phyloP scores from a whole-genome alignment of 2,113 vertebrate genomes.

The Danionella cerebrum region DNA sequence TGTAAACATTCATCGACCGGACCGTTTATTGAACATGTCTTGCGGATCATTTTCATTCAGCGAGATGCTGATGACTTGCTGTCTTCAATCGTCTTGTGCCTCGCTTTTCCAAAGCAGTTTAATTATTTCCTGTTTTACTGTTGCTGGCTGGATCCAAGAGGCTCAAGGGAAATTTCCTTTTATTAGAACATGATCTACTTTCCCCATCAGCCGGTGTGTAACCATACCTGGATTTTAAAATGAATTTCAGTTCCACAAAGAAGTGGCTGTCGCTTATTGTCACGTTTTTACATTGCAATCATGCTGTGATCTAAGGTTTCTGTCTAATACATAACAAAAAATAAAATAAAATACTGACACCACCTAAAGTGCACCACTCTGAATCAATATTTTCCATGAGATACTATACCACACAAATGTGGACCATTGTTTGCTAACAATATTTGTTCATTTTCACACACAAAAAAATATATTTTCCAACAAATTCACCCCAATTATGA shows the following conservation, averaged over 20 bases:
- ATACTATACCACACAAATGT: no score
- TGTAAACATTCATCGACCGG: no score
- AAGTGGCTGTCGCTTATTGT: not conserved
- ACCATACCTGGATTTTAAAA: slow-evolving; percentile 45
- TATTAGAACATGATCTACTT: slow-evolving; percentile 64
- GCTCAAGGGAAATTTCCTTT: slow-evolving; percentile 46
- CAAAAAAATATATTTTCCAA: no score
- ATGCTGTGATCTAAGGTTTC: not conserved
- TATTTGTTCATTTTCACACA: no score
- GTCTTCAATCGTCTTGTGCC: not conserved
- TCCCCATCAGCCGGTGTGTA: slow-evolving; percentile 50
- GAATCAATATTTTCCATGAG: no score
- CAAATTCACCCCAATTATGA: no score
- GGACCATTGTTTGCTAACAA: no score
- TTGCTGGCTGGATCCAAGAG: slow-evolving; percentile 33
- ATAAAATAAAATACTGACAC: no score
- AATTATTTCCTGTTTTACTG: slow-evolving; percentile 39
- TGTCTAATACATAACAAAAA: not conserved
- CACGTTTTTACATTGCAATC: not conserved
- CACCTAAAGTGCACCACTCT: no score
- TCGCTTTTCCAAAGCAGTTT: slow-evolving; percentile 5
- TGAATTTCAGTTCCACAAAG: slow-evolving; percentile 9
- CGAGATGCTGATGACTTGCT: not conserved
- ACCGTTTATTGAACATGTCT: no score
- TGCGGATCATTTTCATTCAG: not conserved